Percentiles rank a stretch among this genome's conserved stretches.
Conservation (phyloP, 2,888 invertebrate species). For the Lomographa bimaculata region DNA sequence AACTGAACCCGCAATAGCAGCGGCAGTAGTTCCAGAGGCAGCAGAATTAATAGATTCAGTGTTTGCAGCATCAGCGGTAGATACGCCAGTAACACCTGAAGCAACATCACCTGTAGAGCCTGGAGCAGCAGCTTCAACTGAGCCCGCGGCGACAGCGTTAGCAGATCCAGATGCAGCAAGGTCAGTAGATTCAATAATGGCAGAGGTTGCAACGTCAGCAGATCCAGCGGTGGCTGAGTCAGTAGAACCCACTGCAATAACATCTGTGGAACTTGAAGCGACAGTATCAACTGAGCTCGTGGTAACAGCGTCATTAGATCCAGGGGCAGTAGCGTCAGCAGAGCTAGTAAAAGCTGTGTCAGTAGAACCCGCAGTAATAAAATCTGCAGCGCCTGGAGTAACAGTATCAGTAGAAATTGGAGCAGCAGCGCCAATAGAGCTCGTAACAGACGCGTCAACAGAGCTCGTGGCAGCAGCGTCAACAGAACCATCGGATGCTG, state of each 20-base stretch:
- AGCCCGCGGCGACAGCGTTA: background rate
- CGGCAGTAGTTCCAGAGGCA: no score
- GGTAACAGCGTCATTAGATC: background rate
- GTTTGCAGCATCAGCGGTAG: background rate
- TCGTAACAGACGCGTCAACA: slow-evolving; percentile 3
- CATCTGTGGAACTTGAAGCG: no score
- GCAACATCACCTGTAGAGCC: background rate
- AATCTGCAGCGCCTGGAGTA: no score
- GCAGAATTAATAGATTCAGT: no score
- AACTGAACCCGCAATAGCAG: slow-evolving; percentile 1
- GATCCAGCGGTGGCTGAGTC: slow-evolving; percentile 4
- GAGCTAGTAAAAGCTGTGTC: background rate
- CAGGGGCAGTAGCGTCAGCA: slow-evolving; percentile 1
- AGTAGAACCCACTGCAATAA: no score
- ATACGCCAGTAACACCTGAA: background rate
- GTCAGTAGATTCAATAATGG: background rate
- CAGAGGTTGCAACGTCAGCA: slow-evolving; percentile 3
- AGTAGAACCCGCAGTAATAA: background rate
- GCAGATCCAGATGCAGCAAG: background rate
- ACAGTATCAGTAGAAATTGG: background rate
- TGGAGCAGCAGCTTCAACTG: slow-evolving; percentile 1
- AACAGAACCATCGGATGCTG: background rate
- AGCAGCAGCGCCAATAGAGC: slow-evolving; percentile 1
- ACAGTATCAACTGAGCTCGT: slow-evolving; percentile 6
- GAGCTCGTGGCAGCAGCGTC: background rate